Base-by-base conservation (phyloP, 2,888 invertebrate genomes). In the Osedax frankpressi region DNA sequence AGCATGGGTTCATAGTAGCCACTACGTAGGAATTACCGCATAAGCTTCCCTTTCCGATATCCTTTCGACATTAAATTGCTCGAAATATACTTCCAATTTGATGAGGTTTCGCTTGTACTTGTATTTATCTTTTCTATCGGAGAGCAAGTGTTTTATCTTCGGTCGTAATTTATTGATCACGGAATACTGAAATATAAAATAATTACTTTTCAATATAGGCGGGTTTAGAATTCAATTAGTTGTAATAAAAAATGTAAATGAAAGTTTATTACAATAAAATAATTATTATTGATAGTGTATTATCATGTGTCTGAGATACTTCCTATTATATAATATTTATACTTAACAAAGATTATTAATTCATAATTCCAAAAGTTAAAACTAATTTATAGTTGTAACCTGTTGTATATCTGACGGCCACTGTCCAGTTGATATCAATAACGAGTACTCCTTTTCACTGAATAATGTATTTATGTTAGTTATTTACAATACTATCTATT, bases 331-430 rank as follows among this genome's bases (percentile, higher is more conserved):
- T 73, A 26, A 30, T 29, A 24, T 73, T n/a, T n/a, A n/a, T n/a
- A n/a, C n/a, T n/a, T n/a, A n/a, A n/a, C 73, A 28, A 30, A 73
- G 69, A 69, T 73, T 27, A 73, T 69, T 28, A 68, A 67, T 69
- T 73, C 73, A 69, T 73, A 73, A 70, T 70, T n/a, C n/a, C n/a
- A n/a, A 73, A 1, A 73, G 27, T 25, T 73, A 30, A n/a, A 73
- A 19, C 44, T 71, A 69, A 2, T 69, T 6, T 59, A 73, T 26
- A 26, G 67, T 73, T 70, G 73, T 65, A 27, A 75, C 76, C 68
- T 62, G 25, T 24, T 74, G 74, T 24, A 72, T 63, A 27, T 73
- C 73, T n/a, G 76, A 75, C 6, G 76, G 76, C 76, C 76, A 76
- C 24, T 75, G 71, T 30, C 76, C 76, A 30, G 65, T 72, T 28